phyloP scores from a whole-genome alignment of 2,888 invertebrate genomes.

The Melitaea athalia region DNA sequence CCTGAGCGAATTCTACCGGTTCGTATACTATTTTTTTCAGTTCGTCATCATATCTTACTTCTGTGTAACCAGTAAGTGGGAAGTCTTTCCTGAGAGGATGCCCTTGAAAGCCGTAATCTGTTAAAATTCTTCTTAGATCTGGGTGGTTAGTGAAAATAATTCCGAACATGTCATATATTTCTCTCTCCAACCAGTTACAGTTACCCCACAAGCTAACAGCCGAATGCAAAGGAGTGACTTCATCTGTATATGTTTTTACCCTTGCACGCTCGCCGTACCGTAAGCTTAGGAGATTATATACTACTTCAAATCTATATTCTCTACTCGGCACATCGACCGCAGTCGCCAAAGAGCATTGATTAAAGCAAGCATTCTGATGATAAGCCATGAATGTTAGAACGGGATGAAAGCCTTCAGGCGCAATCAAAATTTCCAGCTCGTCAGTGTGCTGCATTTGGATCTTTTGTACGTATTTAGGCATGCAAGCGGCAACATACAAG shows the following conservation, averaged over 20 bases:
- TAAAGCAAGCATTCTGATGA: slow-evolving; percentile 71
- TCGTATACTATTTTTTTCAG: slow-evolving; percentile 73
- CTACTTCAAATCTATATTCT: slow-evolving; percentile 65
- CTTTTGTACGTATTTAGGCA: slow-evolving; percentile 73
- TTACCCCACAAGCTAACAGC: slow-evolving; percentile 56
- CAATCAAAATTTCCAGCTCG: slow-evolving; percentile 66
- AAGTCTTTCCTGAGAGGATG: slow-evolving; percentile 76
- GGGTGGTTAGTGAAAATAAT: slow-evolving; percentile 71
- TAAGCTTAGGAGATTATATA: slow-evolving; percentile 61
- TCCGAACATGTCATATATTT: slow-evolving; percentile 74
- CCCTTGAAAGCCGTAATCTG: slow-evolving; percentile 73
- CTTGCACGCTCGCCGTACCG: slow-evolving; percentile 57
- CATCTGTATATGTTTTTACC: slow-evolving; percentile 73
- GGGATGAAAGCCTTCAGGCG: slow-evolving; percentile 63
- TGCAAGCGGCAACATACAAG: slow-evolving; percentile 67
- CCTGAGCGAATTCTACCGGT: slow-evolving; percentile 69
- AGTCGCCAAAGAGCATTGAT: slow-evolving; percentile 57
- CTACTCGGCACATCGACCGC: slow-evolving; percentile 72
- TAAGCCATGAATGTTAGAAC: slow-evolving; percentile 63
- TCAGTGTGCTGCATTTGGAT: slow-evolving; percentile 69
- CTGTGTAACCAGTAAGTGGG: slow-evolving; percentile 68
- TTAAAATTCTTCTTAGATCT: slow-evolving; percentile 69
- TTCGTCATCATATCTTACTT: slow-evolving; percentile 73
- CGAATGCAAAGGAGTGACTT: slow-evolving; percentile 68
- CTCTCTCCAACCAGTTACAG: slow-evolving; percentile 63